A percentile compares a stretch with the other conserved stretches of the same genome.
Evolutionary conservation across 2,888 invertebrate genomes (phyloP).

Genomic region (Xestia xanthographa): DNA sequence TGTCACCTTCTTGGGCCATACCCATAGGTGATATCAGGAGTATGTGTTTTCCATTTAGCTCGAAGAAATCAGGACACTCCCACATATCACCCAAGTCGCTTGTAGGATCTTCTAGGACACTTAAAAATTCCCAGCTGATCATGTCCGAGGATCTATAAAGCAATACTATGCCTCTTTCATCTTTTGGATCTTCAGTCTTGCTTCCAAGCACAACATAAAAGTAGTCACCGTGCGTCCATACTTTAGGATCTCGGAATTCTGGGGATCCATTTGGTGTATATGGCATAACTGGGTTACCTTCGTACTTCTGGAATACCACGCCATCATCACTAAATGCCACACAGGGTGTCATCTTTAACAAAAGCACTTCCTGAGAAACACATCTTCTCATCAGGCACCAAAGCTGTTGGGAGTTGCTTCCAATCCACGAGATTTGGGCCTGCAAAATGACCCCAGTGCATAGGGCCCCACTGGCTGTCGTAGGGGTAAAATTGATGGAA

Average conservation of each 20-base stretch:
- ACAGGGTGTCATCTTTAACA: constrained; percentile 77
- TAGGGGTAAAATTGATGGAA: constrained; percentile 90
- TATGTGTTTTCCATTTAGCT: constrained; percentile 83
- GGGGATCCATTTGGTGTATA: constrained; percentile 75
- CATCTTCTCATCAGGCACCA: constrained; percentile 84
- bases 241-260: constrained; percentile 89
- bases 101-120: constrained; percentile 80
- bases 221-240: constrained; percentile 82
- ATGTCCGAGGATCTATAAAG: constrained; percentile 84
- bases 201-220: constrained; percentile 87
- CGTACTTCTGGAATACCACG: constrained; percentile 81
- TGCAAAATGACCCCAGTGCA: constrained; percentile 90
- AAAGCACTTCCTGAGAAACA: constrained; percentile 88
- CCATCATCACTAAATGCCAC: constrained; percentile 84
- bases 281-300: constrained; percentile 82
- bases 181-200: constrained; percentile 74
- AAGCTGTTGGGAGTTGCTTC: constrained; percentile 86
- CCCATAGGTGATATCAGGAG: constrained; percentile 87
- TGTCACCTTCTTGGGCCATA: constrained; percentile 80
- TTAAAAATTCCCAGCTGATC: constrained; percentile 82
- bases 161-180: constrained; percentile 78
- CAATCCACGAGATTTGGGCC: constrained; percentile 88
- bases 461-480: constrained; percentile 85
- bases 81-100: constrained; percentile 85
- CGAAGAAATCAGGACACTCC: constrained; percentile 90